These are phyloP conservation scores for Drosophila littoralis DNA, from an alignment of 1,140 invertebrate genomes.

Conservation along the genomic window DNA sequence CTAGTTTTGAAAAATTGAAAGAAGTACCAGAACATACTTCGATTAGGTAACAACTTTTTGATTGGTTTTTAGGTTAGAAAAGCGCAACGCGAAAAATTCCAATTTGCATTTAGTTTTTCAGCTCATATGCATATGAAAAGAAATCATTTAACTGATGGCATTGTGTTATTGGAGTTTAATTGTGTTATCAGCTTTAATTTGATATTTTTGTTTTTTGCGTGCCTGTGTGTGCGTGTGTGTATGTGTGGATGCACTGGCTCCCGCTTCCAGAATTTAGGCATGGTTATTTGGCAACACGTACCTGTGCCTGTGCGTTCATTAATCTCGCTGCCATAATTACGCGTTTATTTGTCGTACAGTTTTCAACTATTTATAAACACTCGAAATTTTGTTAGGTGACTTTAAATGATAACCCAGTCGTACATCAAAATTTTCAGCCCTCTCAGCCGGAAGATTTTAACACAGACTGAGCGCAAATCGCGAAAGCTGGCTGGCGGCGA, in stretches of 20 bases:
- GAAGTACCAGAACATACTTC: slow-evolving; percentile 32
- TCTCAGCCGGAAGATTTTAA: slow-evolving; percentile 84
- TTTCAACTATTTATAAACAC: slow-evolving; percentile 45
- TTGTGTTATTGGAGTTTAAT: slow-evolving; percentile 40
- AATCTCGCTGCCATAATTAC: slow-evolving; percentile 75
- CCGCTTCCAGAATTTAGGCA: slow-evolving; percentile 12
- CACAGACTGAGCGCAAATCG: slow-evolving; percentile 63
- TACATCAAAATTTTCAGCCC: slow-evolving; percentile 80
- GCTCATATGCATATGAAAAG: slow-evolving; percentile 25
- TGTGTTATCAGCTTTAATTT: slow-evolving; percentile 52
- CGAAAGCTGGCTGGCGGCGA: slow-evolving; percentile 22
- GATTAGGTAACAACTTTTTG: slow-evolving; percentile 75
- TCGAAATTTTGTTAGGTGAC: slow-evolving; percentile 36
- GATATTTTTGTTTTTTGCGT: not conserved
- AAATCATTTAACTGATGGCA: slow-evolving; percentile 35
- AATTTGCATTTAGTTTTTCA: slow-evolving; percentile 22
- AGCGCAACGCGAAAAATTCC: slow-evolving; percentile 54
- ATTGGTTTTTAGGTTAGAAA: slow-evolving; percentile 77
- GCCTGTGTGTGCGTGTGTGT: not conserved
- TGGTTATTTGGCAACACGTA: slow-evolving; percentile 45
- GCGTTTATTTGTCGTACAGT: slow-evolving; percentile 49
- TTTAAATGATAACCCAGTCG: slow-evolving; percentile 47
- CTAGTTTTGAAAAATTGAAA: slow-evolving; percentile 8
- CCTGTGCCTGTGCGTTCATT: slow-evolving; percentile 74
- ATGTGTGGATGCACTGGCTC: slow-evolving; percentile 37